These are phyloP conservation scores for Subacronicta megacephala DNA, from an alignment of 2,888 invertebrate species.

Conservation along the genomic window DNA sequence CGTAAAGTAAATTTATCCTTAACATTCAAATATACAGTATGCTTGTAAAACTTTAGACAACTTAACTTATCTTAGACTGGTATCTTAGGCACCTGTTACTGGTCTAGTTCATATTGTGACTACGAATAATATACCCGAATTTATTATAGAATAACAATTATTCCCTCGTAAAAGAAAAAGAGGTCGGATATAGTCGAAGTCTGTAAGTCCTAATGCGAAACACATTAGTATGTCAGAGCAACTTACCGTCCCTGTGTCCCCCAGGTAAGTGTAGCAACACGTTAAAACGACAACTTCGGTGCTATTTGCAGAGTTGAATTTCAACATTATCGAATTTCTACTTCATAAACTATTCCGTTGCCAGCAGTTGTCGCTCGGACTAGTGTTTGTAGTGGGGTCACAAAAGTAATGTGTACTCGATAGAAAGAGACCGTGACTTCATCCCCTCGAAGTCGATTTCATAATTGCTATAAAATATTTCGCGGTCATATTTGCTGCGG, in stretches of 20 bases:
- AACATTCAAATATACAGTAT: too few species aligned
- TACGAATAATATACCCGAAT: too few species aligned
- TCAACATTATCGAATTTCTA: constrained; percentile 76
- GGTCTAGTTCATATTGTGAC: too few species aligned
- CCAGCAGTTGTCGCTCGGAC: constrained; percentile 34
- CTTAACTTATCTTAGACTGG: too few species aligned
- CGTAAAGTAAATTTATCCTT: too few species aligned
- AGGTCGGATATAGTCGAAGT: not conserved
- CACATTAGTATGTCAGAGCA: not conserved
- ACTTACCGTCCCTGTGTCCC: constrained; percentile 46
- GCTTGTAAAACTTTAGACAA: too few species aligned
- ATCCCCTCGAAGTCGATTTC: constrained; percentile 4
- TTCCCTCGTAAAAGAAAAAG: too few species aligned
- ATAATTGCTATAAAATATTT: constrained; percentile 13
- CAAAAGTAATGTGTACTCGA: constrained; percentile 16
- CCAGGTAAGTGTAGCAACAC: constrained; percentile 52
- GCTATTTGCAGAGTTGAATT: constrained; percentile 70
- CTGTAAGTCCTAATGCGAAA: not conserved
- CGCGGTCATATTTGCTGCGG: not conserved
- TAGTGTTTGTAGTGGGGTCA: constrained; percentile 34
- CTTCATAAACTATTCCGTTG: constrained; percentile 72
- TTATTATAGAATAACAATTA: too few species aligned
- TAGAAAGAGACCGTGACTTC: not conserved
- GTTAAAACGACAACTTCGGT: constrained; percentile 64
- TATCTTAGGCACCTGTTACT: too few species aligned